Evolutionary conservation across 2,113 vertebrate genomes (phyloP).

Genomic region (Glaucidium brasilianum): DNA sequence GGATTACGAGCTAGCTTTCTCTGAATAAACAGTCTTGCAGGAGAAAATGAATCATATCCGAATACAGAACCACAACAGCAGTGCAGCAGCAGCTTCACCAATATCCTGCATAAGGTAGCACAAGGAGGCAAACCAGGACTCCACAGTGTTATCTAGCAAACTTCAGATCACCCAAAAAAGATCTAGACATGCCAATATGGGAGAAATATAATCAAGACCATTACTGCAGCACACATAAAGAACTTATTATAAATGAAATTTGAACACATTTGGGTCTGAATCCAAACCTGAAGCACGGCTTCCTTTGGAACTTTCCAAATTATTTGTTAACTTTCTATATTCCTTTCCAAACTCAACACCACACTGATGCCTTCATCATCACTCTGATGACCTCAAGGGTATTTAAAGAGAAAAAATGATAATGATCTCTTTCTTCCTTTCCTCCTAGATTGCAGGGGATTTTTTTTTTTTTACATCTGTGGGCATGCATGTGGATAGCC

Average conservation of each 20-base stretch:
- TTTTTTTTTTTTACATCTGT: background rate
- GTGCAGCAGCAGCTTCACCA: background rate
- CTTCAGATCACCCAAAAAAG: background rate
- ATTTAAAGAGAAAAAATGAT: constrained; percentile 23
- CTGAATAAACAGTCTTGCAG: background rate
- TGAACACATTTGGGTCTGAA: constrained; percentile 22
- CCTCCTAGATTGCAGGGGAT: background rate
- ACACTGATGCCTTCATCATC: constrained; percentile 24
- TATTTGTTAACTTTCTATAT: constrained; percentile 22
- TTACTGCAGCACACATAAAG: background rate
- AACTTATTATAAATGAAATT: constrained; percentile 11
- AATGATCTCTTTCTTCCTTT: constrained; percentile 40
- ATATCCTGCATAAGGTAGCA: background rate
- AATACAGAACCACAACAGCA: background rate
- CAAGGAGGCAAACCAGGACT: background rate
- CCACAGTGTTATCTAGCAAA: background rate
- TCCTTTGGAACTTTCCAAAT: constrained; percentile 30
- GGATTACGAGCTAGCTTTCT: background rate
- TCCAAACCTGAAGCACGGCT: constrained; percentile 32
- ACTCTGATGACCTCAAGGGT: constrained; percentile 11
- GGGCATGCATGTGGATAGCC: background rate
- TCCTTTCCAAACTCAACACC: constrained; percentile 42
- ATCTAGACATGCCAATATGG: background rate
- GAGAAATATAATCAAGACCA: constrained; percentile 6
- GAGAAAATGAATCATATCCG: background rate